Evolutionary conservation across 2,113 vertebrate genomes (phyloP), one percentile per base, ranked within the genome.

Genomic region (Proterorhinus semilunaris): DNA sequence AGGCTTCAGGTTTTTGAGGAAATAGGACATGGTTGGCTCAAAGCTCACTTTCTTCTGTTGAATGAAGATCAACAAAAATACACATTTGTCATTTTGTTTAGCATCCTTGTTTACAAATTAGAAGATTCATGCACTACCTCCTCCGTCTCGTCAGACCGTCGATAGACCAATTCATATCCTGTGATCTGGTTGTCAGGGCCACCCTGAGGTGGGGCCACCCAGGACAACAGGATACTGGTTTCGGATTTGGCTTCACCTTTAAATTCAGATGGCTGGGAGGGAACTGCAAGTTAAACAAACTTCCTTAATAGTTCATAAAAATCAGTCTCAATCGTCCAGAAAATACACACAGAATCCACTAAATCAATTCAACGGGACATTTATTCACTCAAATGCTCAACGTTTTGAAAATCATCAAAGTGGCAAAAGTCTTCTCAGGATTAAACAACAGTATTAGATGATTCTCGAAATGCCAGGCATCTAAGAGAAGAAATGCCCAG

Each of bases 241-340:
- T 99, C 98, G 62, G 98, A 99, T 67, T 98, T 96, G 55, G 96
- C 95, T 86, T 99, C 98, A 15, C 95, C 96, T 89, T 96, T 99
- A 88, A 98, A 96, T 67, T 98, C 96, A 54, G 96, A 42, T 16
- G 98, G 98, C 65, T 99, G 98, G n/a, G 97, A 96, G 82, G 98
- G 98, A 64, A 99, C 98, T 99, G 72, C 13, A 59, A 10, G 9
- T 36, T 36, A 21, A 21, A 21, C 21, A 21, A 21, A 21, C 21
- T 21, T 21, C 21, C 1, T 21, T 21, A 21, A 21, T 21, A 21
- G 21, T 36, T 36, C 3, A 36, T 36, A 1, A 36, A 36, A 36
- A 36, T 36, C 27, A 36, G 27, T 3, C 27, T 36, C 27, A 36
- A 36, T 36, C 27, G 4, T 36, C 27, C 27, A 36, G 27, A 36